Evolutionary conservation across 2,888 invertebrate species (phyloP).

Genomic region (Villa cingulata): DNA sequence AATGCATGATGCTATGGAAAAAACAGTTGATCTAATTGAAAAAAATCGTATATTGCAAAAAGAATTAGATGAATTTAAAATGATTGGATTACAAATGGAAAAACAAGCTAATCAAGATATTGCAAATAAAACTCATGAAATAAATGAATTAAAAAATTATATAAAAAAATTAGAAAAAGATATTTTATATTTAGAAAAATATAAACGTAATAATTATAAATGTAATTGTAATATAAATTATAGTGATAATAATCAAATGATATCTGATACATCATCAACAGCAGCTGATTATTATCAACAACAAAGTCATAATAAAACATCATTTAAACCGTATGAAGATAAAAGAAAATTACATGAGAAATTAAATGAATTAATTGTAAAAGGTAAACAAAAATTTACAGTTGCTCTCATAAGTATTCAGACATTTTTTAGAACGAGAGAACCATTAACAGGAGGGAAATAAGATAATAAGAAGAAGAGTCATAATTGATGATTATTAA

Average conservation of each 20-base stretch:
- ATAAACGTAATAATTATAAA: too few species aligned
- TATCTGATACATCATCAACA: constrained; percentile 4
- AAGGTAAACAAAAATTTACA: constrained; percentile 34
- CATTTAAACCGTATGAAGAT: constrained; percentile 35
- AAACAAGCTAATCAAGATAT: constrained; percentile 59
- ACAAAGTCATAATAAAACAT: neutral
- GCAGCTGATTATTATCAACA: constrained; percentile 5
- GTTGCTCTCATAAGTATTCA: too few species aligned
- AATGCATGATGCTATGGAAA: constrained; percentile 64
- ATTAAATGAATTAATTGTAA: constrained; percentile 45
- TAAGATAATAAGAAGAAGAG: too few species aligned
- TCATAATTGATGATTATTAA: too few species aligned
- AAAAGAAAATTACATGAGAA: constrained; percentile 43
- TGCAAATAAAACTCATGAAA: constrained; percentile 40
- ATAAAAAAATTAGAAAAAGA: constrained; percentile 16
- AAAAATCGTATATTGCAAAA: constrained; percentile 55
- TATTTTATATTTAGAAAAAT: neutral
- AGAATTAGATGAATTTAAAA: constrained; percentile 58
- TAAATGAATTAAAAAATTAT: constrained; percentile 27
- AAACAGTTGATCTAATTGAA: constrained; percentile 59
- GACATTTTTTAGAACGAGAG: too few species aligned
- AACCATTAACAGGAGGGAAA: too few species aligned
- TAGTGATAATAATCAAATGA: constrained; percentile 3
- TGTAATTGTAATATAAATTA: too few species aligned
- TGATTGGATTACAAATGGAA: constrained; percentile 60